Conservation (phyloP, 2,888 invertebrate species). For the Sisyra nigra region DNA sequence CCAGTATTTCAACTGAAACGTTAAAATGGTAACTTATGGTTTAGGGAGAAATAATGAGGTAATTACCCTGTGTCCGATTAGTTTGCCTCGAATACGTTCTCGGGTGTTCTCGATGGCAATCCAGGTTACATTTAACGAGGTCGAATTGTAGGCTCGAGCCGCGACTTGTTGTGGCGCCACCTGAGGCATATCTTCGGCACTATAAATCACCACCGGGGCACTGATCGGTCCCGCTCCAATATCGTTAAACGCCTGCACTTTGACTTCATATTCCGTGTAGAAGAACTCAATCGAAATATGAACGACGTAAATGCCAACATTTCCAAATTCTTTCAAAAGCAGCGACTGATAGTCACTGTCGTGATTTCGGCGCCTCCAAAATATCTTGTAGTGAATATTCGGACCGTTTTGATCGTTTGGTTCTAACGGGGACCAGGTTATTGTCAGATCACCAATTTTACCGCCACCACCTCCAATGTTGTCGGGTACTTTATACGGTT, state of each 20-base stretch:
- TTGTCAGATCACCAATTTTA: conserved; percentile 85
- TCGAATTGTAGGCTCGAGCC: conserved; percentile 74
- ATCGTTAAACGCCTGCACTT: conserved; percentile 69
- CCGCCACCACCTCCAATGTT: conserved; percentile 89
- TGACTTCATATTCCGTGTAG: conserved; percentile 72
- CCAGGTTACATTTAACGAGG: conserved; percentile 87
- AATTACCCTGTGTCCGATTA: conserved; percentile 75
- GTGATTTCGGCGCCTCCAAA: conserved; percentile 60
- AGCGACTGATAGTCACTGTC: conserved; percentile 63
- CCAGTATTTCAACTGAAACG: conserved; percentile 73
- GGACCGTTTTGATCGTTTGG: conserved; percentile 74
- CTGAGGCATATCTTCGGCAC: conserved; percentile 86
- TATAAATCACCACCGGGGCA: conserved; percentile 54
- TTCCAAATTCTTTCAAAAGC: conserved; percentile 53
- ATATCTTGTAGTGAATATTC: conserved; percentile 79
- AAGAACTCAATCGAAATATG: conserved; percentile 55
- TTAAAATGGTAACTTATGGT: too few species aligned
- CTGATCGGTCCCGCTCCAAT: conserved; percentile 73
- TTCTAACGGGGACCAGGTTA: conserved; percentile 71
- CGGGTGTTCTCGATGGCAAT: conserved; percentile 68
- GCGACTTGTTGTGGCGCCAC: conserved; percentile 72
- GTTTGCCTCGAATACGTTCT: conserved; percentile 70
- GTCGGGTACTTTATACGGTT: conserved; percentile 58
- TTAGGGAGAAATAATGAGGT: conserved; percentile 7
- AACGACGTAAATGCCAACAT: conserved; percentile 64